A percentile compares a stretch with the other conserved stretches of the same genome.
Evolutionary conservation across 2,797 vertebrate genomes (phyloP).

Genomic region (Microctenopoma stevenorrisi): DNA sequence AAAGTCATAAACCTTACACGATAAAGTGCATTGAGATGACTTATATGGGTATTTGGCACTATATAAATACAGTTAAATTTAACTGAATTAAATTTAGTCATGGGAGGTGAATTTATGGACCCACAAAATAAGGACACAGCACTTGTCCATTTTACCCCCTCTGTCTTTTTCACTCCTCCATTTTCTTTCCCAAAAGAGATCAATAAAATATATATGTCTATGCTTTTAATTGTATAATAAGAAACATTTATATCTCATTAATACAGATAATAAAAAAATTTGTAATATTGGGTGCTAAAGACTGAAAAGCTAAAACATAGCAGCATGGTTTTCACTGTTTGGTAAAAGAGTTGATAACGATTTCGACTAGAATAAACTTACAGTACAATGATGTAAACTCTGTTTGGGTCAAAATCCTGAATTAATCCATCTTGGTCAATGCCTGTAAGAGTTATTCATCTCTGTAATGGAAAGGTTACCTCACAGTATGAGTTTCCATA

Average conservation of each 20-base stretch:
- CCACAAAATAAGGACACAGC: no score
- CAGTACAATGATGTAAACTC: neutral
- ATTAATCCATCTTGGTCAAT: neutral
- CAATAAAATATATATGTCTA: no score
- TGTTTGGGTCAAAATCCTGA: constrained; percentile 12
- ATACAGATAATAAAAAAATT: no score
- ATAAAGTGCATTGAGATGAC: no score
- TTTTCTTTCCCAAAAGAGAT: no score
- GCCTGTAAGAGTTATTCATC: constrained; percentile 20
- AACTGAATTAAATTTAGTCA: no score
- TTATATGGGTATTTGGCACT: no score
- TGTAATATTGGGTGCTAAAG: neutral
- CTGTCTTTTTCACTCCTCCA: no score
- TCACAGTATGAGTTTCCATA: constrained; percentile 49
- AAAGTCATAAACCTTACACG: no score
- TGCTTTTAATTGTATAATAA: neutral
- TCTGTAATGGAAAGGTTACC: constrained; percentile 53
- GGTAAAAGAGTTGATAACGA: neutral
- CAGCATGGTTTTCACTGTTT: neutral
- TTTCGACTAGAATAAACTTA: constrained; percentile 2
- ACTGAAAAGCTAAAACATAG: neutral
- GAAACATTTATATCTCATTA: neutral
- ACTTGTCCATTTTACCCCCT: no score
- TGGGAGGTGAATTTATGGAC: no score
- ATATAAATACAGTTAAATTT: no score